Conservation (phyloP, 2,888 invertebrate genomes). For the Teinopalpus imperialis region DNA sequence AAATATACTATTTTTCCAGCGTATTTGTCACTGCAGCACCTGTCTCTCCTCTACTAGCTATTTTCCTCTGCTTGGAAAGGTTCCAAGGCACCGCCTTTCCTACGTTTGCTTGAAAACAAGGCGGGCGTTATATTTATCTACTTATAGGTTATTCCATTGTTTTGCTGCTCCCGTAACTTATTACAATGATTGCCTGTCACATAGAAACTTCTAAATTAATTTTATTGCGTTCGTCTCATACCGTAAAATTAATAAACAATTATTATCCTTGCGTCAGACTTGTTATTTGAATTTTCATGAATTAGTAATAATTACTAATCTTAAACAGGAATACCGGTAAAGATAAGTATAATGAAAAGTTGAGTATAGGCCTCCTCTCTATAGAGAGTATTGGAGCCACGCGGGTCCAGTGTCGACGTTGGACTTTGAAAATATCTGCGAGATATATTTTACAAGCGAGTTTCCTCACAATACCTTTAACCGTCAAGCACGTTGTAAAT, state of each 20-base stretch:
- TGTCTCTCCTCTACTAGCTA: conserved; percentile 7
- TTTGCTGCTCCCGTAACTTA: conserved; percentile 17
- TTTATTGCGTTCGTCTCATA: conserved; percentile 1
- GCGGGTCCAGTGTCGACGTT: no score
- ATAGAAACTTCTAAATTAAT: conserved; percentile 15
- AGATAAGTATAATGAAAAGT: no score
- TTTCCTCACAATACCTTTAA: no score
- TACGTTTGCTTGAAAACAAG: conserved; percentile 16
- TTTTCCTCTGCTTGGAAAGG: conserved; percentile 14
- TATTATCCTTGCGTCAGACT: conserved; percentile 1
- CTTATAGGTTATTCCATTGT: conserved; percentile 23
- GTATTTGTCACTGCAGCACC: conserved; percentile 14
- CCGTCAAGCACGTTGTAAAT: no score
- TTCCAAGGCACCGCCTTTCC: conserved; percentile 22
- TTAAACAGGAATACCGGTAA: no score
- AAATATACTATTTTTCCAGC: conserved; percentile 7
- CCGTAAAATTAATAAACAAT: conserved; percentile 15
- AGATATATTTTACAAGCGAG: no score
- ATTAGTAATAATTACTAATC: background rate
- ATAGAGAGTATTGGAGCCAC: no score
- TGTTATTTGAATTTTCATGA: background rate
- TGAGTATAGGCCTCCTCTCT: no score
- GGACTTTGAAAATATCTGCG: no score
- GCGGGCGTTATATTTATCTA: conserved; percentile 22
- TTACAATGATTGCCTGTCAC: conserved; percentile 20